These are phyloP conservation scores for Andinoacara biseriatus DNA, from an alignment of 2,113 vertebrate species.

Conservation along the genomic window DNA sequence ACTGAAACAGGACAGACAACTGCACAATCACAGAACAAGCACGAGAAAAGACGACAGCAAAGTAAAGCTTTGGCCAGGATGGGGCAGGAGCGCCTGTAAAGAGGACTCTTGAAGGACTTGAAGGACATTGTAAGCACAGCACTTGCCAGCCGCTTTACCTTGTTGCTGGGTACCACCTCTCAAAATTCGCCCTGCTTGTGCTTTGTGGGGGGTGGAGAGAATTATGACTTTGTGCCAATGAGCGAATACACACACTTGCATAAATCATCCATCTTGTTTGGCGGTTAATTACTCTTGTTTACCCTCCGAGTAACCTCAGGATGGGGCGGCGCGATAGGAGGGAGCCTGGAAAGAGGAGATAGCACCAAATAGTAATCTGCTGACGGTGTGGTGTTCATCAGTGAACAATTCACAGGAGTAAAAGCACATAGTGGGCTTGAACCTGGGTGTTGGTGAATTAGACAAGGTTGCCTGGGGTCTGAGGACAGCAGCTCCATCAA, in stretches of 20 bases:
- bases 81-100: background rate
- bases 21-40: slow-evolving; percentile 67
- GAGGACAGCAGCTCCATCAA: slow-evolving; percentile 61
- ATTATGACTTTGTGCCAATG: slow-evolving; percentile 76
- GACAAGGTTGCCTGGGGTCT: slow-evolving; percentile 53
- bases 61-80: slow-evolving; percentile 47
- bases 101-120: slow-evolving; percentile 49
- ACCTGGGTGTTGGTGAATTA: slow-evolving; percentile 65
- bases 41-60: slow-evolving; percentile 67
- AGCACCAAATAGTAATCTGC: slow-evolving; percentile 78
- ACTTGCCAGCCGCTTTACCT: slow-evolving; percentile 58
- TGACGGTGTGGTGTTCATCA: slow-evolving; percentile 72
- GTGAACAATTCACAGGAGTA: slow-evolving; percentile 64
- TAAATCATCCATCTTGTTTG: slow-evolving; percentile 80
- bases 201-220: slow-evolving; percentile 53
- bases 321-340: slow-evolving; percentile 72
- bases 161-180: slow-evolving; percentile 50
- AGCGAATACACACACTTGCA: slow-evolving; percentile 73
- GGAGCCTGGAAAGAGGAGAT: slow-evolving; percentile 71
- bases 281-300: slow-evolving; percentile 81
- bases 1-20: slow-evolving; percentile 66
- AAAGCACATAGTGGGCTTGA: slow-evolving; percentile 56
- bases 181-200: slow-evolving; percentile 57
- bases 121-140: slow-evolving; percentile 48
- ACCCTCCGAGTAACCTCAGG: slow-evolving; percentile 78